Evolutionary conservation across 1,140 invertebrate genomes (phyloP), one percentile per base, ranked within the genome.

Genomic region (Psix sp.): DNA sequence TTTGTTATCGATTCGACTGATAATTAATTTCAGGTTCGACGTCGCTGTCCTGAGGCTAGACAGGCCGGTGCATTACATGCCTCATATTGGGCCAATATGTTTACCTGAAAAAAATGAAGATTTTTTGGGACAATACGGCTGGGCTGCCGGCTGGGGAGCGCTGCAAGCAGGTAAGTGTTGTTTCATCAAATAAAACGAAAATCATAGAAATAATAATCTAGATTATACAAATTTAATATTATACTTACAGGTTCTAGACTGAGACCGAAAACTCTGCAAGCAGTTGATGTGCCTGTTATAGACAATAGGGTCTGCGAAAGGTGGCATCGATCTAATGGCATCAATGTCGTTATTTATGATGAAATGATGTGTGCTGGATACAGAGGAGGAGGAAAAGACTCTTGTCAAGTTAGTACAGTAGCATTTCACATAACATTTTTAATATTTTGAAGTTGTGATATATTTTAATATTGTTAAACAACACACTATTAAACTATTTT

Each of bases 291-390:
- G 54, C 95, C 95, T 0, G 94, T 97, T 29, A 92, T 97, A 40
- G 94, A 96, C 82, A 96, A 96, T 82, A 88, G 93, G 70, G 90
- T 95, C 40, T 96, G 95, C 80, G 95, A 96, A 82, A 88, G 92
- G 42, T 93, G 92, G 92, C 92, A 93, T 83, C 88, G 92, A 46
- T 92, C 92, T 35, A 94, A 93, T 77, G 92, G 93, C 48, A 98
- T 97, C 75, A 96, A 96, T 82, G 96, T 97, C 24, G 92, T 96
- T 5, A 97, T 97, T 77, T 96, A 96, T 82, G 95, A 96, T 54
- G 96, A 98, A 87, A 99, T 98, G 96, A 92, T 98, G 84, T 98
- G 97, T 85, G 97, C 96, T 3, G 97, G 96, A 0, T 98, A 98
- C 83, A 90, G 94, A 62, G 92, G 93, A 14, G 97, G 97, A 2